Conservation (phyloP, 1,140 invertebrate species). For the Dreissena rostriformis region DNA sequence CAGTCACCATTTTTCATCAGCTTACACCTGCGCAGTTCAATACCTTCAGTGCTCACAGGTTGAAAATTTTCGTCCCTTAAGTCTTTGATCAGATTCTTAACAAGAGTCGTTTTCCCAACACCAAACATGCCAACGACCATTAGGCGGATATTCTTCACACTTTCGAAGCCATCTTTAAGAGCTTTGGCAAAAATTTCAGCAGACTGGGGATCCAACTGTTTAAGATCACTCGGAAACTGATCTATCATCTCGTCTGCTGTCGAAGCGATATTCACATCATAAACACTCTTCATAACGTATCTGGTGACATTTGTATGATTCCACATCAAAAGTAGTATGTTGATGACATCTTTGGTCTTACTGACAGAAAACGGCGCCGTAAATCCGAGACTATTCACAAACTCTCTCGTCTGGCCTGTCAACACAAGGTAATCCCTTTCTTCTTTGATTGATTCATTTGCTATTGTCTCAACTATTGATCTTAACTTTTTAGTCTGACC, state of each 20-base stretch:
- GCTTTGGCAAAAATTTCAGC: conserved; percentile 5
- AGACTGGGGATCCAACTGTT: neutral
- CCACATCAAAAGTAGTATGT: conserved; percentile 28
- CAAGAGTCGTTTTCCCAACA: conserved; percentile 39
- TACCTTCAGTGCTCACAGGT: neutral
- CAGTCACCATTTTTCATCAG: neutral
- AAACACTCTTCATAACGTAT: neutral
- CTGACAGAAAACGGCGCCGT: too few species aligned
- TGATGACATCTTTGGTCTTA: neutral
- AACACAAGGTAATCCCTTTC: too few species aligned
- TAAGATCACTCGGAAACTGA: conserved; percentile 5
- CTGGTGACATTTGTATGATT: conserved; percentile 3
- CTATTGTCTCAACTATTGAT: too few species aligned
- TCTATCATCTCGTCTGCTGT: neutral
- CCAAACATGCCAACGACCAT: conserved; percentile 49
- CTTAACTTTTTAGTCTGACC: too few species aligned
- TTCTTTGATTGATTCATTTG: too few species aligned
- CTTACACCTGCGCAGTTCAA: neutral
- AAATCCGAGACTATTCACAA: too few species aligned
- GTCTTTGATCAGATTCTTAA: conserved; percentile 16
- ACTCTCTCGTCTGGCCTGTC: too few species aligned
- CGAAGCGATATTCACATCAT: neutral
- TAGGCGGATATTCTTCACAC: conserved; percentile 3
- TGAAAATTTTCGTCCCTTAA: neutral
- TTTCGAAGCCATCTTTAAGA: neutral